Evolutionary conservation across 2,113 vertebrate genomes (phyloP).

Genomic region (Anarhynchus alexandrinus): DNA sequence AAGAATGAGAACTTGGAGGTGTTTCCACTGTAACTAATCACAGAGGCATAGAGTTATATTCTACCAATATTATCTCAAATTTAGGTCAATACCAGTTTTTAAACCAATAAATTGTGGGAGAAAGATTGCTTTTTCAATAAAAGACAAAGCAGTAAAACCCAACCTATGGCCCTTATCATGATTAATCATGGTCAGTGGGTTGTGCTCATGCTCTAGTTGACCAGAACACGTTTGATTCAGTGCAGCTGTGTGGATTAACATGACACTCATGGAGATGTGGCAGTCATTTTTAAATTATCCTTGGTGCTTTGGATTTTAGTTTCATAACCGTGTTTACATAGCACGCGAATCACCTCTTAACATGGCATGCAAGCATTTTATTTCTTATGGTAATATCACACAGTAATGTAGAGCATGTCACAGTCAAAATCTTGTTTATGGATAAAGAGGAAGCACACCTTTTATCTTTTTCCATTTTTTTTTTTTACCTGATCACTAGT

Average conservation of each 20-base stretch:
- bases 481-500: neutral
- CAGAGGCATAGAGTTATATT: neutral
- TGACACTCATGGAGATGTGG: neutral
- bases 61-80: neutral
- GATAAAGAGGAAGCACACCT: neutral
- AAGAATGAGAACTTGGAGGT: neutral
- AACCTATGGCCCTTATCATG: neutral
- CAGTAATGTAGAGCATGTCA: neutral
- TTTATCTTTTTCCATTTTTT: neutral
- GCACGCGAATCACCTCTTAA: neutral
- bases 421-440: neutral
- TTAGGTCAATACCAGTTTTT: conserved; percentile 14
- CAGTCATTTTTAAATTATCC: neutral
- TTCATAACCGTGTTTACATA: neutral
- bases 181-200: neutral
- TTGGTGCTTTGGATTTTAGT: neutral
- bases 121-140: conserved; percentile 8
- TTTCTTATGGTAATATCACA: neutral
- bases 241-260: neutral
- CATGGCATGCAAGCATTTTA: neutral
- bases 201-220: neutral
- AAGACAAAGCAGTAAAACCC: neutral
- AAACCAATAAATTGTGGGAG: neutral
- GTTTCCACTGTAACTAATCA: neutral
- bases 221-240: neutral